These are phyloP conservation scores for Chaetodon trifascialis DNA, from an alignment of 2,113 vertebrate genomes.

Conservation along the genomic window DNA sequence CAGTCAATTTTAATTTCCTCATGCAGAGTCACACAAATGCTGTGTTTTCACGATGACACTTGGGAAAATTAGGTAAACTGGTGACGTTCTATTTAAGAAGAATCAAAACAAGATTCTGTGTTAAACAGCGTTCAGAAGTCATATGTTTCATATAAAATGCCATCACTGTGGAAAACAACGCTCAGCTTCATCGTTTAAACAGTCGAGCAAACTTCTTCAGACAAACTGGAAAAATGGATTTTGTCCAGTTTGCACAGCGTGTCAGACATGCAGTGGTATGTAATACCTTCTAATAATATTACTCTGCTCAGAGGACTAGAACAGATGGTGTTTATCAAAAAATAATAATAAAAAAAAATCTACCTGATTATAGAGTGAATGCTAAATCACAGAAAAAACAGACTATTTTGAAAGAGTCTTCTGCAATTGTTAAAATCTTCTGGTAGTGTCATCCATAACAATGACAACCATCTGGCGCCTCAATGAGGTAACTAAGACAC, in stretches of 20 bases:
- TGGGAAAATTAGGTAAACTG: background rate
- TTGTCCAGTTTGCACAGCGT: background rate
- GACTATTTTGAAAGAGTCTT: background rate
- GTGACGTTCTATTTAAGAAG: background rate
- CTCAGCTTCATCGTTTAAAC: background rate
- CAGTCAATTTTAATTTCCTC: constrained; percentile 23
- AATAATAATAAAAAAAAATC: constrained; percentile 7
- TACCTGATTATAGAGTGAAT: constrained; percentile 15
- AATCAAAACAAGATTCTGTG: background rate
- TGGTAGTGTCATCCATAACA: background rate
- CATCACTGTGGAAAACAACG: background rate
- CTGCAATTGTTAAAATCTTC: constrained; percentile 18
- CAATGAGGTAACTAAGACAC: background rate
- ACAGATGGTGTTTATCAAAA: constrained; percentile 56
- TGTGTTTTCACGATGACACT: constrained; percentile 20
- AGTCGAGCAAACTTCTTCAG: background rate
- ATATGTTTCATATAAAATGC: background rate
- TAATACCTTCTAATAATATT: constrained; percentile 7
- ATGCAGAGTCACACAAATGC: constrained; percentile 1
- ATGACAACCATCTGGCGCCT: constrained; percentile 28
- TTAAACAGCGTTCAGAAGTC: background rate
- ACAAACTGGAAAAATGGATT: background rate
- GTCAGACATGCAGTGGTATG: background rate
- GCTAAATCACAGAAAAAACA: constrained; percentile 11
- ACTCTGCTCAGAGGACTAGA: background rate